Base-by-base conservation (phyloP, 2,888 invertebrate species). In the Rhorus exstirpatorius region DNA sequence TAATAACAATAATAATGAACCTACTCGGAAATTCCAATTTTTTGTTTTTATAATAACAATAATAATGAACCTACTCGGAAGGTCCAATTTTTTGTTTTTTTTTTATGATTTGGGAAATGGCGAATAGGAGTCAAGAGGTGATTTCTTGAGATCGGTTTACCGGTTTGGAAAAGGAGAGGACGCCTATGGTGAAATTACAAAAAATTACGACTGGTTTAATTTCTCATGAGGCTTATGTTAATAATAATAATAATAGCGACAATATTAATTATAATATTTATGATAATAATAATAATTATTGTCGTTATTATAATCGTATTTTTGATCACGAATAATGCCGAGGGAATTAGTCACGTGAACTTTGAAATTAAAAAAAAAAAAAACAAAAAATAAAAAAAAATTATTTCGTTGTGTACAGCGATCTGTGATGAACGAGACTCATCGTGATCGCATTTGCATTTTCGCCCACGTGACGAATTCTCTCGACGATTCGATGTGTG, bases 381-480 rank as follows among this genome's bases (percentile, higher is more conserved):
- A 35, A 51, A 12, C n/a, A 12, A 67, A n/a, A 10, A 17, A 35
- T 19, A n/a, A 51, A 10, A 21, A 38, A 53, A n/a, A 53, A 53
- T 12, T 0, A 8, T 6, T 41, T 41, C 41, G 41, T 12, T 41
- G 1, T 41, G 10, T 41, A 41, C 1, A 41, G 31, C 31, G 2
- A 31, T 49, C 46, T 31, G 8, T 8, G 49, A 49, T n/a, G n/a
- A 74, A 17, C 21, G n/a, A n/a, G 24, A 63, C 31, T 55, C 31
- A 58, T 75, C 55, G 55, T 19, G 38, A 70, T 70, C 72, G 44
- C 67, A 31, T 68, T 67, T 51, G 26, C 14, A 7, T n/a, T 24
- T 49, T 67, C 46, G 31, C 51, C 46, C 75, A 70, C 80, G 75
- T 80, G 80, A 80, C 26, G 26, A 80, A 68, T 81, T 74, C 58